Evolutionary conservation across 2,888 invertebrate genomes (phyloP).

Genomic region (Stegophylla sp.): DNA sequence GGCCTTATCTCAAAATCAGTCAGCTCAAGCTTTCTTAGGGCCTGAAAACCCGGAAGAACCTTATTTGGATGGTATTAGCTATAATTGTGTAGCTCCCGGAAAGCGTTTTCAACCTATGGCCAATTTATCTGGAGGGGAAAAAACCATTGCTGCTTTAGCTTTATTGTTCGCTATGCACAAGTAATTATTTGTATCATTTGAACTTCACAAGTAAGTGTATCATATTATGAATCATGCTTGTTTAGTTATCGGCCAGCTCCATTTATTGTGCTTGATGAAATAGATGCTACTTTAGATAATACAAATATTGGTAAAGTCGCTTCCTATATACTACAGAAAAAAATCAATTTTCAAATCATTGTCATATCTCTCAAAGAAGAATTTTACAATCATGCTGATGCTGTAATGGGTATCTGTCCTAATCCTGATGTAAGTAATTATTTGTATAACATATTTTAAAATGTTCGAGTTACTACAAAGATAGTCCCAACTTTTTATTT

Average conservation of each 20-base stretch:
- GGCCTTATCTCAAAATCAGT: conserved; percentile 90
- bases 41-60: conserved; percentile 99
- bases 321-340: conserved; percentile 91
- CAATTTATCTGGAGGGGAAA: conserved; percentile 98
- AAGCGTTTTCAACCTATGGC: conserved; percentile 99
- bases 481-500: conserved; percentile 36
- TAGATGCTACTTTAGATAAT: conserved; percentile 99
- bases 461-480: background rate
- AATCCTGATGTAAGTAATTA: conserved; percentile 78
- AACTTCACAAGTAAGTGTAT: no score
- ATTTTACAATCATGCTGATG: conserved; percentile 98
- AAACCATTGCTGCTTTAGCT: conserved; percentile 97
- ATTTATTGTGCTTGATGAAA: conserved; percentile 99
- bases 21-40: conserved; percentile 93
- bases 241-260: conserved; percentile 93
- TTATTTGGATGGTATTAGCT: conserved; percentile 97
- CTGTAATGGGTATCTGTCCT: conserved; percentile 96
- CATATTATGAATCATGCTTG: background rate
- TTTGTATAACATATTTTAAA: no score
- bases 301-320: conserved; percentile 99
- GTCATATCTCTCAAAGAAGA: conserved; percentile 99
- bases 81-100: conserved; percentile 99
- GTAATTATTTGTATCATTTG: conserved; percentile 65
- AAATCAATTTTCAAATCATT: conserved; percentile 90
- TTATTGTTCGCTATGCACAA: conserved; percentile 97